These are phyloP conservation scores for Pyralis farinalis DNA, from an alignment of 2,888 invertebrate species.

Conservation along the genomic window DNA sequence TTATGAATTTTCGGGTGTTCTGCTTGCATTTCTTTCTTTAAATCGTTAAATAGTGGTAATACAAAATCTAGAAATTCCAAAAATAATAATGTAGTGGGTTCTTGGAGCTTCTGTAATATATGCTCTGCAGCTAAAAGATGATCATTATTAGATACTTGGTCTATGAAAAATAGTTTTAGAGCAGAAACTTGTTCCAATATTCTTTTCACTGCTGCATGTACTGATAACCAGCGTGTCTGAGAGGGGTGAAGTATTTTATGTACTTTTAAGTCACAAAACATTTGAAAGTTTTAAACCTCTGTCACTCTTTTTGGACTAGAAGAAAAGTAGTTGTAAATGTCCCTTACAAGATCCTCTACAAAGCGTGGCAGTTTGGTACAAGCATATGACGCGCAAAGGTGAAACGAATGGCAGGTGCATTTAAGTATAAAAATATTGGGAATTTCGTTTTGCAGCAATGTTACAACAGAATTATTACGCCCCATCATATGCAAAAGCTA, in stretches of 20 bases:
- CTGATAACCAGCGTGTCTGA: conserved; percentile 18
- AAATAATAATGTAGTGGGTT: conserved; percentile 3
- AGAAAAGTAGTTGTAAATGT: conserved; percentile 17
- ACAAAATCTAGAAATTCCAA: conserved; percentile 7
- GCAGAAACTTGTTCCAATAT: conserved; percentile 16
- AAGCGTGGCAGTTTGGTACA: conserved; percentile 10
- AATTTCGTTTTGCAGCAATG: neutral
- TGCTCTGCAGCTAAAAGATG: neutral
- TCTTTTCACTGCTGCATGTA: conserved; percentile 15
- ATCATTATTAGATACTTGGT: conserved; percentile 4
- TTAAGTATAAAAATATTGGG: neutral
- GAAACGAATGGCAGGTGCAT: conserved; percentile 9
- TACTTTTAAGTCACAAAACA: conserved; percentile 16
- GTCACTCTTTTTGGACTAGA: conserved; percentile 18
- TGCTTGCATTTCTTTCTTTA: conserved; percentile 7
- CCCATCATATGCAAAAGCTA: conserved; percentile 6
- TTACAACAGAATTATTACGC: neutral
- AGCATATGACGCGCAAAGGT: conserved; percentile 16
- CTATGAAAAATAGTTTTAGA: conserved; percentile 8
- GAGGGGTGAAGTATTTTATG: conserved; percentile 13
- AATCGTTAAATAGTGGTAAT: conserved; percentile 5
- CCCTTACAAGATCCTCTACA: conserved; percentile 14
- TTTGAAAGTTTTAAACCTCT: conserved; percentile 19
- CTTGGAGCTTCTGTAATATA: neutral
- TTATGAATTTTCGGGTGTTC: conserved; percentile 2